Evolutionary conservation across 2,113 vertebrate species (phyloP).

Genomic region (Pogonocichla stellata): DNA sequence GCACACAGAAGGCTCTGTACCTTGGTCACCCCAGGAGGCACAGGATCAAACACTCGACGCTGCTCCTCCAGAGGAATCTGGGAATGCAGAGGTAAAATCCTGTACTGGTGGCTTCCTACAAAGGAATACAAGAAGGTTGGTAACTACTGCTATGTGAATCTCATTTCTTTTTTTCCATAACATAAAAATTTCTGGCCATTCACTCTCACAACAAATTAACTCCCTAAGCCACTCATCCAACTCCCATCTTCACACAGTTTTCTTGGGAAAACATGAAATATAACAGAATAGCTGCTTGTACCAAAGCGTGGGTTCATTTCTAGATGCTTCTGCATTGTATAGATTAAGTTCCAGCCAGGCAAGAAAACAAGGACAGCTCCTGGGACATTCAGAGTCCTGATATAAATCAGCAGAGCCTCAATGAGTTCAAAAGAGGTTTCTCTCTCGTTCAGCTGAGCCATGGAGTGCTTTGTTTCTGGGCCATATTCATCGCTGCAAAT

Average conservation of each 20-base stretch:
- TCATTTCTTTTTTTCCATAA: neutral
- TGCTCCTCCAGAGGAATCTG: constrained; percentile 96
- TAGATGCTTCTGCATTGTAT: constrained; percentile 93
- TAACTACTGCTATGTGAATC: neutral
- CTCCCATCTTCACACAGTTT: neutral
- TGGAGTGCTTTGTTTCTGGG: constrained; percentile 84
- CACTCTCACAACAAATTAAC: neutral
- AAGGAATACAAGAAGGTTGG: neutral
- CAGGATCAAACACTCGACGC: constrained; percentile 89
- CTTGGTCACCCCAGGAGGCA: constrained; percentile 85
- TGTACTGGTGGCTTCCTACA: constrained; percentile 83
- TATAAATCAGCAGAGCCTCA: constrained; percentile 90
- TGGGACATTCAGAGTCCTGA: constrained; percentile 86
- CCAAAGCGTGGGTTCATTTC: constrained; percentile 93
- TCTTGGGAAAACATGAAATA: neutral
- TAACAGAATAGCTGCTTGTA: constrained; percentile 49
- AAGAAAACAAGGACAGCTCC: constrained; percentile 93
- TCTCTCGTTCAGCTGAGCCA: constrained; percentile 91
- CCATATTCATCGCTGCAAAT: constrained; percentile 87
- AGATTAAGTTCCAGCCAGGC: constrained; percentile 97
- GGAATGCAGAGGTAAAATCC: constrained; percentile 91
- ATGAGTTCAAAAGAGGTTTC: constrained; percentile 96
- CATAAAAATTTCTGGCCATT: neutral
- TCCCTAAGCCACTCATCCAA: neutral
- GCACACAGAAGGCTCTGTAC: constrained; percentile 35